Base-by-base conservation (phyloP, 2,888 invertebrate genomes). In the Psylliodes chrysocephalus region DNA sequence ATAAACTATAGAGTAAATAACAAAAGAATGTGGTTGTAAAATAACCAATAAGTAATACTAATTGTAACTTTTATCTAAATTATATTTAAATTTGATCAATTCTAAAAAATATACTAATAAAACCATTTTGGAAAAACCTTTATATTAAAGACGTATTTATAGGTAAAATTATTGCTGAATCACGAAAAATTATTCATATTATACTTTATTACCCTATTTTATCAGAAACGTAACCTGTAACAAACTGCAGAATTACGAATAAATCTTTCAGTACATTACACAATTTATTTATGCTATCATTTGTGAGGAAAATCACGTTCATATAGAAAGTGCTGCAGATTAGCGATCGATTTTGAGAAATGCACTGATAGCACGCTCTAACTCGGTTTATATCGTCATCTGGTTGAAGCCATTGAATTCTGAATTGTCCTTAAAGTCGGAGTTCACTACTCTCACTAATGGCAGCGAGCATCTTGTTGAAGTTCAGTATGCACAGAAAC, bases 311-410 rank as follows among this genome's bases (percentile, higher is more conserved):
- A 17, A 40, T 2, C 40, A 40, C 40, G 40, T 40, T n/a, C 40
- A 17, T 17, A 40, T 40, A 17, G 40, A 10, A 40, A 40, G 40
- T 40, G 40, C 40, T 17, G 40, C 12, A 40, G 40, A 40, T 40
- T 40, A n/a, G 40, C 7, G 40, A 40, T 40, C 40, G 40, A 40
- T 40, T 40, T 40, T 17, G 40, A 40, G 40, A 40, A 40, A 40
- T 40, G 40, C 40, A 40, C 40, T 17, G 40, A 40, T 40, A 40
- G 40, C 40, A 40, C 40, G 40, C 40, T 40, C 10, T 40, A 40
- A 40, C 40, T 40, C 40, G 40, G 14, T 40, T 40, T 40, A 40
- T 17, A 40, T 40, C 40, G 40, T 40, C 40, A 40, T 40, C 40
- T 40, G 40, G 14, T 40, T 17, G 40, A 40, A 40, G 40, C 17